Base-by-base conservation (phyloP, 2,797 vertebrate genomes). In the Epinephelus coioides region DNA sequence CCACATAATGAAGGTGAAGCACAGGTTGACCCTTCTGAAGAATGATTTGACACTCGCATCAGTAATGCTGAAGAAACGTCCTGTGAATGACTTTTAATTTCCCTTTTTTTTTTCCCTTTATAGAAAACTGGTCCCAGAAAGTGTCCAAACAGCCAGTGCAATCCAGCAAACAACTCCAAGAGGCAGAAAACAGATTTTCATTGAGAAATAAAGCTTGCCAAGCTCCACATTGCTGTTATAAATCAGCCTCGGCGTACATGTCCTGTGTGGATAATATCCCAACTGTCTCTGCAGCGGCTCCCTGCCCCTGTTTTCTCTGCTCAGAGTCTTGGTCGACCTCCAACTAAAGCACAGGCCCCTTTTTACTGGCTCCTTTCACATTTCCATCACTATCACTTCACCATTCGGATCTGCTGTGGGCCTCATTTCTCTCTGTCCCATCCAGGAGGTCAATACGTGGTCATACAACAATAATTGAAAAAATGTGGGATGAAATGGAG, bases 311-410 rank as follows among this genome's bases (percentile, higher is more conserved):
- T 86, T 87, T 85, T 30, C 85, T 66, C 80, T 82, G 65, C 78
- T 83, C 57, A 0, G 21, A 78, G 65, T 79, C 55, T 84, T 94
- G 93, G 90, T 86, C 51, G 1, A 34, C 12, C 72, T 92, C 91
- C 92, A 93, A 91, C 70, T 77, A 88, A 91, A 93, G 88, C 92
- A 91, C 83, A 75, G 62, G 70, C 78, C 62, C 30, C 69, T 79
- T 84, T 79, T 87, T 49, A 57, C 69, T 83, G 77, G 74, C 79
- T 87, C 56, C 54, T 56, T 66, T 75, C 77, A 64, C 69, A 40
- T 86, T 89, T 88, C 82, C 76, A 87, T 89, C 88, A 76, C 85
- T 79, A 77, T 87, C 82, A 43, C 83, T 76, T 69, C 72, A 60
- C 63, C 72, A 38, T 76, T 81, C 6, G n/a, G 54, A 70, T 82